Evolutionary conservation across 2,797 vertebrate genomes (phyloP).

Genomic region (Buphagus erythrorhynchus): DNA sequence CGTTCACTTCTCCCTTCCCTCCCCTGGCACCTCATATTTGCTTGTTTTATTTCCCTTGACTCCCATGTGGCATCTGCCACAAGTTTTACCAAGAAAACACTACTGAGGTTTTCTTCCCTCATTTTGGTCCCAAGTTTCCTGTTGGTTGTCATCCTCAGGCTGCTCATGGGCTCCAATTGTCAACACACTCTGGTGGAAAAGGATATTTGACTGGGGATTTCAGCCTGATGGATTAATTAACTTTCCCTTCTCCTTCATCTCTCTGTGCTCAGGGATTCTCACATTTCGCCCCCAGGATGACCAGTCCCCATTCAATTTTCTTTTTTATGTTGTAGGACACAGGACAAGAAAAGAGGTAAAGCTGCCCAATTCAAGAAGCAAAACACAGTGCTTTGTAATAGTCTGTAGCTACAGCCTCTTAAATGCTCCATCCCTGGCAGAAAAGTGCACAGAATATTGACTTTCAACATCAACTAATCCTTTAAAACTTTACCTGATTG

Average conservation of each 20-base stretch:
- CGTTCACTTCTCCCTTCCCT: not conserved
- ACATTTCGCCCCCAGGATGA: not conserved
- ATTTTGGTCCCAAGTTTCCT: not conserved
- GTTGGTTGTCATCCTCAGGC: not conserved
- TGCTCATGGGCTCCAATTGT: not conserved
- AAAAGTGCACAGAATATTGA: not conserved
- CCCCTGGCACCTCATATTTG: slow-evolving; percentile 5
- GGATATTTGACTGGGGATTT: not conserved
- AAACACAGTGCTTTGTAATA: rapidly evolving
- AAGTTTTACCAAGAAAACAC: not conserved
- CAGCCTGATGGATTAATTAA: not conserved
- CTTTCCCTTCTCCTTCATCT: not conserved
- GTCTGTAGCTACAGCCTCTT: not conserved
- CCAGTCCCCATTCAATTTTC: not conserved
- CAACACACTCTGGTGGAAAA: not conserved
- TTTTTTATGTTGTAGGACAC: not conserved
- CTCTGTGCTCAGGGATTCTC: not conserved
- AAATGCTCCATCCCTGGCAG: not conserved
- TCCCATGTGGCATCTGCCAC: not conserved
- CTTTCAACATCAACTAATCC: not conserved
- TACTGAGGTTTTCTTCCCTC: not conserved
- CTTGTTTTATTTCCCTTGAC: not conserved
- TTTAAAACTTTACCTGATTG: not conserved
- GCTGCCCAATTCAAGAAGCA: not conserved
- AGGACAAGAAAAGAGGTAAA: not conserved